phyloP scores from a whole-genome alignment of 2,797 vertebrate species.

The Picus viridis region DNA sequence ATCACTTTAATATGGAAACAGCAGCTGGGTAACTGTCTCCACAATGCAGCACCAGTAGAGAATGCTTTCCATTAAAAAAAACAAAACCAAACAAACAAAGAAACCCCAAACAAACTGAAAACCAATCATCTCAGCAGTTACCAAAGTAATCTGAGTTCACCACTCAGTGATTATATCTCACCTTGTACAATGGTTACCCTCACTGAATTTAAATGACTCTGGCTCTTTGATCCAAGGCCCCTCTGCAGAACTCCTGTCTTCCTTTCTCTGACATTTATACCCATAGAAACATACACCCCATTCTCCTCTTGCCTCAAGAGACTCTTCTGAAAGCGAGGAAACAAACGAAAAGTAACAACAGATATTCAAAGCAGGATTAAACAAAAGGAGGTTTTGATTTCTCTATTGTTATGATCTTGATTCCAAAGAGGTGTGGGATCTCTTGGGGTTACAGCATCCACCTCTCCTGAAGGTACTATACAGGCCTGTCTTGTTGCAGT shows the following conservation, averaged over 20 bases:
- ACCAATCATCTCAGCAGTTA: neutral
- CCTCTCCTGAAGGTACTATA: neutral
- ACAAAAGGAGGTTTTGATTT: neutral
- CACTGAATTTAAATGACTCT: neutral
- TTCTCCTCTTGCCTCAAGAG: neutral
- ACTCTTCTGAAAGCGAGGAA: neutral
- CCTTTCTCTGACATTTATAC: neutral
- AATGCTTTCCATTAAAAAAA: neutral
- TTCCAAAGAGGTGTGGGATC: neutral
- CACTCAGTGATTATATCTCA: neutral
- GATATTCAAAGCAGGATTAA: neutral
- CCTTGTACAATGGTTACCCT: neutral
- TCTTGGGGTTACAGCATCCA: neutral
- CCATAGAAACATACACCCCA: fast-evolving
- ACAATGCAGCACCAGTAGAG: neutral
- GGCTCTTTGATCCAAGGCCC: neutral
- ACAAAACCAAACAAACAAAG: too few species aligned
- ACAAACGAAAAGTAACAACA: neutral
- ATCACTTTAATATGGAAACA: neutral
- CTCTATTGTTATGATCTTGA: neutral
- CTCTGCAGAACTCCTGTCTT: neutral
- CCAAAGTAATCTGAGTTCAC: neutral
- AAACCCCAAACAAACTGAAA: neutral
- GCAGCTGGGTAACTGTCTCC: neutral
- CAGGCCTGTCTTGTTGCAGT: neutral